Evolutionary conservation across 2,113 vertebrate species (phyloP).

Genomic region (Alaudala cheleensis): DNA sequence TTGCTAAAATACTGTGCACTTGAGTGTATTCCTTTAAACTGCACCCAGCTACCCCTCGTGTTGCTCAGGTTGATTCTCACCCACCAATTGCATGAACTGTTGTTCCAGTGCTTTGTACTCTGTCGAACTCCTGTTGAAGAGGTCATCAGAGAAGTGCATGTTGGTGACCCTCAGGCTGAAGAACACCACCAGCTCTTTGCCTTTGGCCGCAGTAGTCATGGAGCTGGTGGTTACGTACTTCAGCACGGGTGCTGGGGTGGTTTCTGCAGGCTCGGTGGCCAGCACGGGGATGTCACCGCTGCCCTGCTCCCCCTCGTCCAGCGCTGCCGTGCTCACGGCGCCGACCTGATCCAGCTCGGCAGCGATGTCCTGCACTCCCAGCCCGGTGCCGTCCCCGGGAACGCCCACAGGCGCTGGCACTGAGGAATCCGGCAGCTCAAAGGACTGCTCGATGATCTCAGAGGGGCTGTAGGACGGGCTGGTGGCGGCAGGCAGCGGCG

Average conservation of each 20-base stretch:
- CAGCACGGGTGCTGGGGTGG: conserved; percentile 65
- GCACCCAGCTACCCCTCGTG: rapidly evolving
- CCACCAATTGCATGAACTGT: conserved; percentile 85
- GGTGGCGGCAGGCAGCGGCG: background rate
- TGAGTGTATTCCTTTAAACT: background rate
- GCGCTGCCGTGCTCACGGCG: background rate
- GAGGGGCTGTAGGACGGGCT: background rate
- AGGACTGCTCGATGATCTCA: background rate
- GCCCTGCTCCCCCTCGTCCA: conserved; percentile 56
- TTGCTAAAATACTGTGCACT: background rate
- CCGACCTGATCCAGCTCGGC: conserved; percentile 41
- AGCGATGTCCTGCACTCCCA: conserved; percentile 32
- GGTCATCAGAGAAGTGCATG: conserved; percentile 86
- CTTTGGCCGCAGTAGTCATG: conserved; percentile 74
- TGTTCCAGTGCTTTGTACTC: conserved; percentile 87
- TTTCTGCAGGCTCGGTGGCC: background rate
- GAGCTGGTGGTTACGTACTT: conserved; percentile 82
- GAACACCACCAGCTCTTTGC: conserved; percentile 89
- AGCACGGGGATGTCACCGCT: conserved; percentile 43
- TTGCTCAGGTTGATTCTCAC: conserved; percentile 47
- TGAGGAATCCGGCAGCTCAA: background rate
- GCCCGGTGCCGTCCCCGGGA: background rate
- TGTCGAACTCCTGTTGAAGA: conserved; percentile 89
- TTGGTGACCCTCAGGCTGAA: conserved; percentile 91
- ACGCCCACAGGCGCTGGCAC: background rate